phyloP scores from a whole-genome alignment of 2,888 invertebrate species.

The Macrophya alboannulata region DNA sequence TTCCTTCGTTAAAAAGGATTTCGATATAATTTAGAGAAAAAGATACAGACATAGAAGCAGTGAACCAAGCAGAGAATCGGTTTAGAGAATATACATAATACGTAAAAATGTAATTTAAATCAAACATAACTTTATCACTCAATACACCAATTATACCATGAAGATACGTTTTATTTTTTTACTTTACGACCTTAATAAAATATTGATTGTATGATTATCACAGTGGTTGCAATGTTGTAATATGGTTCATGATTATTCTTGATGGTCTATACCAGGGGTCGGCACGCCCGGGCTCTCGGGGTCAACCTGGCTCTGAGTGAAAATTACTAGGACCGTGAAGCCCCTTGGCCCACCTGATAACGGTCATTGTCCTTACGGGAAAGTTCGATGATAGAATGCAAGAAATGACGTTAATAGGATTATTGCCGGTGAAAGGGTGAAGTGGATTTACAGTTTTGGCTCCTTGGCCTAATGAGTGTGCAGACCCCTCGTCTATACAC shows the following conservation, averaged over 20 bases:
- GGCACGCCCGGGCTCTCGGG: too few relatives aligned
- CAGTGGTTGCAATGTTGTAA: neutral
- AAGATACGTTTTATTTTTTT: neutral
- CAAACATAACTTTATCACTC: neutral
- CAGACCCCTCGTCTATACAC: too few relatives aligned
- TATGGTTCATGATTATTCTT: neutral
- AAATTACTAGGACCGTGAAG: too few relatives aligned
- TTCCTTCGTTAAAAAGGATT: neutral
- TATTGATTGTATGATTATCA: neutral
- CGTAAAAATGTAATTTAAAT: slow-evolving; percentile 5
- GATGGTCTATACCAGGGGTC: too few relatives aligned
- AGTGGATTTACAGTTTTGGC: too few relatives aligned
- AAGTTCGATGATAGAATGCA: too few relatives aligned
- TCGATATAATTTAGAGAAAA: neutral
- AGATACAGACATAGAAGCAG: slow-evolving; percentile 36
- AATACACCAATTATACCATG: neutral
- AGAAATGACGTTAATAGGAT: too few relatives aligned
- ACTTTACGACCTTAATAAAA: neutral
- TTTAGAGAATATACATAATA: slow-evolving; percentile 62
- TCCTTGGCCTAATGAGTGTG: too few relatives aligned
- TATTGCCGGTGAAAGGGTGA: too few relatives aligned
- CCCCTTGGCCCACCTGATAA: too few relatives aligned
- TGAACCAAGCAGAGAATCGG: slow-evolving; percentile 51
- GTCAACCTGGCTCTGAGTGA: too few relatives aligned
- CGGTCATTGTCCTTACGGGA: too few relatives aligned